Conservation (phyloP, 2,113 vertebrate genomes). For the Peucedramus taeniatus region DNA sequence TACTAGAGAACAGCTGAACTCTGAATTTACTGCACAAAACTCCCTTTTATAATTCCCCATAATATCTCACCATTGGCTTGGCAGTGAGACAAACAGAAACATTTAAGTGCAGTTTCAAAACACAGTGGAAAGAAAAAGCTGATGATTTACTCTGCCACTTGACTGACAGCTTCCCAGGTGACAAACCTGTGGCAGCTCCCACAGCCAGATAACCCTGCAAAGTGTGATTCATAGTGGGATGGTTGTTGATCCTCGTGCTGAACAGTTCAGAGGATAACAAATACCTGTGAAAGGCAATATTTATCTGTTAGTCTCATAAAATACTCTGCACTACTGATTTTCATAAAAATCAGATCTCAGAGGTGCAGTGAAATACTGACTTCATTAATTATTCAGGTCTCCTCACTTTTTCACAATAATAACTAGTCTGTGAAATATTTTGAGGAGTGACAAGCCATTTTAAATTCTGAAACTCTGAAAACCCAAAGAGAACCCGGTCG, state of each 20-base stretch:
- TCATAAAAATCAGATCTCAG: not conserved
- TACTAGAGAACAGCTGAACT: not conserved
- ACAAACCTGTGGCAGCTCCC: not conserved
- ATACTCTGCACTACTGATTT: not conserved
- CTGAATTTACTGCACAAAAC: not conserved
- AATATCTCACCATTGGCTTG: not conserved
- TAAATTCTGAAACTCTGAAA: not conserved
- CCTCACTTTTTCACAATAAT: not conserved
- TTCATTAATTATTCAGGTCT: slow-evolving; percentile 6
- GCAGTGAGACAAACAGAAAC: not conserved
- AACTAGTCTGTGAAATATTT: not conserved
- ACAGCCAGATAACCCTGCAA: not conserved
- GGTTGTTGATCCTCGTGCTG: not conserved
- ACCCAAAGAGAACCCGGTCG: not conserved
- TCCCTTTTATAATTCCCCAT: not conserved
- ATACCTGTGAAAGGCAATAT: not conserved
- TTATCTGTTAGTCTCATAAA: not conserved
- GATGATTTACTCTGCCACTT: not conserved
- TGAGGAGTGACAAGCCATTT: not conserved
- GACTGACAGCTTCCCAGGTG: not conserved
- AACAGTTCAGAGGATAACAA: not conserved
- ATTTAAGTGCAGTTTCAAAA: not conserved
- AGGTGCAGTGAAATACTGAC: not conserved
- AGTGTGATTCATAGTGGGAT: not conserved
- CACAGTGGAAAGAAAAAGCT: not conserved